Base-by-base conservation (phyloP, 2,888 invertebrate genomes). In the Coronaproctus castanopsis region DNA sequence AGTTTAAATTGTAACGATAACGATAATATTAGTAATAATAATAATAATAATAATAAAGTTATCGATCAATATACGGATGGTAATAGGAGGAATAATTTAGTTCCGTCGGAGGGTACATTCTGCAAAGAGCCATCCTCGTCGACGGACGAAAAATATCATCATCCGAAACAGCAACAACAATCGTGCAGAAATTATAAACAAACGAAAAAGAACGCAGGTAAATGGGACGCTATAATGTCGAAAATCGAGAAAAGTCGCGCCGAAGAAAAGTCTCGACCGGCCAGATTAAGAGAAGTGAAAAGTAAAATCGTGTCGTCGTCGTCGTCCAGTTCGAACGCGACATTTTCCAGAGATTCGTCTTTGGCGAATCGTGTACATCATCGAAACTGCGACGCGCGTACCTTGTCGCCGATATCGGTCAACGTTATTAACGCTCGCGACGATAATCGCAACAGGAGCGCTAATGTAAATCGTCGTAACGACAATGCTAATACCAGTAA, bases 191-290 rank as follows among this genome's bases (percentile, higher is more conserved):
- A 59, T 21, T 51, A 49, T 20, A 51, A 24, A 5, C 20, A 20
- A 49, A 73, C 76, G 55, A 78, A 78, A 66, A 81, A 79, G 67
- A 73, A 65, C 2, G 61, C 55, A 8, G 82, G 83, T 21, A 80
- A 86, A 65, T 87, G 90, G 80, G 88, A 88, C 68, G 80, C 84
- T 57, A 88, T 90, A 56, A 83, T 86, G 80, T 85, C 83, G 72
- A 85, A 85, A 72, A 85, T 87, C 63, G 80, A 80, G 62, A 80
- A 82, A 66, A 78, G 74, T 56, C 83, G 85, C 66, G 58, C 24
- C 20, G 84, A 86, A 66, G 80, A 79, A 65, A 80, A 81, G 67
- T 76, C 77, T 50, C 83, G 84, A 69, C 80, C 83, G 14, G 81
- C 82, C 65, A 72, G 72, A 61, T 75, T 81, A 65, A 87, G 86